Percentiles rank a stretch among this genome's conserved stretches.
Evolutionary conservation across 2,113 vertebrate species (phyloP).

Genomic region (Saguinus imperator): DNA sequence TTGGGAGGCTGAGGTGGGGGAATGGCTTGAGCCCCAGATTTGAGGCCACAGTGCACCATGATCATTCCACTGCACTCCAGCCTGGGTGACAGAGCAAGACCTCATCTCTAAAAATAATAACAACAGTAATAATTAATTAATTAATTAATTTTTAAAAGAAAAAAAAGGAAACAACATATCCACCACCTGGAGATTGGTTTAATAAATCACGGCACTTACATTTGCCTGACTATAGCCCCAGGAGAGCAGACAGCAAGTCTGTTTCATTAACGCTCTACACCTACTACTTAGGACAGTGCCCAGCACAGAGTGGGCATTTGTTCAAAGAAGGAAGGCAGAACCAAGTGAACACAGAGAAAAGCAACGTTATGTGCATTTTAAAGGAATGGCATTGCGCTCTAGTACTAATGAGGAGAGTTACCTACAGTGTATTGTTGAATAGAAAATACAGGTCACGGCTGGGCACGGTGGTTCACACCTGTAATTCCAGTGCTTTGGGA

Average conservation of each 20-base stretch:
- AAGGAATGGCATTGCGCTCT: background rate
- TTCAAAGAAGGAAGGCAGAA: background rate
- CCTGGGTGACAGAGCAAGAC: too few species aligned
- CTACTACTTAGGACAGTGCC: fast-evolving
- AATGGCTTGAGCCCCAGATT: too few species aligned
- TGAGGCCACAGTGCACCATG: too few species aligned
- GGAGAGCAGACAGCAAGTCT: fast-evolving
- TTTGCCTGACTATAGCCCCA: background rate
- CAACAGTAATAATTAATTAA: too few species aligned
- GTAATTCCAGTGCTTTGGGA: too few species aligned
- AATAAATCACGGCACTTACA: background rate
- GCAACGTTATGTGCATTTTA: background rate
- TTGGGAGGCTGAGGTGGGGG: too few species aligned
- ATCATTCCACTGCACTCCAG: too few species aligned
- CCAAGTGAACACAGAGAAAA: too few species aligned
- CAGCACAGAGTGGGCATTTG: background rate
- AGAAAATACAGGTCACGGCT: background rate
- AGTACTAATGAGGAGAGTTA: too few species aligned
- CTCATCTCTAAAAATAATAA: too few species aligned
- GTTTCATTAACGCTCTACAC: fast-evolving
- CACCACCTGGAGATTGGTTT: background rate
- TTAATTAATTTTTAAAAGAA: too few species aligned
- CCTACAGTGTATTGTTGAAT: fast-evolving
- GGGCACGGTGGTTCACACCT: too few species aligned
- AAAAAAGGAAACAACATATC: background rate